Conservation (phyloP, 2,113 vertebrate genomes). For the Tachysurus vachellii region DNA sequence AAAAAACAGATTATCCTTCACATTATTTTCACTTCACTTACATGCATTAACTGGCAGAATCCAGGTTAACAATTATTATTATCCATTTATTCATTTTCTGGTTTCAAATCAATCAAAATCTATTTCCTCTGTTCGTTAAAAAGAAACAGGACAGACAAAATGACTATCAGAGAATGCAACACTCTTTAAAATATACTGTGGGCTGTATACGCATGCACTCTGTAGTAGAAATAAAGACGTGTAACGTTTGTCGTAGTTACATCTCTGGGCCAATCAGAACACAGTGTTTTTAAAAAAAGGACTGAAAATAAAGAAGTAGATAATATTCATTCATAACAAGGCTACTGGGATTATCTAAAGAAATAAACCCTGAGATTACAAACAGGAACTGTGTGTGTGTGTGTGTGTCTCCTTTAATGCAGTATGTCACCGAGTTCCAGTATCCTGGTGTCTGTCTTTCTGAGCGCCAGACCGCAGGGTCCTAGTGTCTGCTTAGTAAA, state of each 20-base stretch:
- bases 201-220: not conserved
- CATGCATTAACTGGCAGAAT: too few species aligned
- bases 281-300: not conserved
- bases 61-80: not conserved
- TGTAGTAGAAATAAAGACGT: not conserved
- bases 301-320: too few species aligned
- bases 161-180: not conserved
- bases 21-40: too few species aligned
- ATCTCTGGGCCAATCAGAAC: not conserved
- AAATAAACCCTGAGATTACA: slow-evolving; percentile 69
- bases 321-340: not conserved
- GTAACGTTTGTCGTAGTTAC: not conserved
- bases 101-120: not conserved
- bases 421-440: not conserved
- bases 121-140: not conserved
- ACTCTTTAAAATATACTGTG: not conserved
- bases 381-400: slow-evolving; percentile 44
- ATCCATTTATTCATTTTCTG: not conserved
- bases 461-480: not conserved
- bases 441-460: not conserved
- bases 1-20: too few species aligned
- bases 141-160: not conserved
- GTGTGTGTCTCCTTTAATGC: not conserved
- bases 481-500: not conserved
- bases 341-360: not conserved